Base-by-base conservation (phyloP, 2,797 vertebrate genomes). In the Halcyon badia region DNA sequence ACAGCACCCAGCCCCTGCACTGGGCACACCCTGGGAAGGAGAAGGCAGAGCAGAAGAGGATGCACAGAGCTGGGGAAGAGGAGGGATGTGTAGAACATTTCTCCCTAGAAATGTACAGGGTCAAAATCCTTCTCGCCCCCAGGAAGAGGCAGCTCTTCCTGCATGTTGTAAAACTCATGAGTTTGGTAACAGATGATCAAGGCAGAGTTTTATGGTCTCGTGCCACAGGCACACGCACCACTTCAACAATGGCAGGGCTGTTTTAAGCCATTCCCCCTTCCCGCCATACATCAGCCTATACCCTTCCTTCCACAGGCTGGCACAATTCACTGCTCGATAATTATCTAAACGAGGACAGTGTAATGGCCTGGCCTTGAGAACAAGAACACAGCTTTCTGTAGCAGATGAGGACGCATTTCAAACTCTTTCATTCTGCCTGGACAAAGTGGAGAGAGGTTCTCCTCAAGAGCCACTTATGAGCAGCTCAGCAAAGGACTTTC, bases 401-500 rank as follows among this genome's bases (percentile, higher is more conserved):
- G 48, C 60, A 62, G 58, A 19, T 18, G 31, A 62, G 17, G 48
- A 15, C 61, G 41, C 30, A 30, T 30, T 75, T 90, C 35, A 48
- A 44, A 48, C 30, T 20, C 33, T 39, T 30, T 33, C 9, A 2
- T 76, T 51, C 31, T 52, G 5, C 35, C 39, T 15, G 24, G 56
- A 54, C 5, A 2, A 61, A 65, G 25, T 1, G 3, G 14, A 69
- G 62, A 37, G 17, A 20, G 19, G 52, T 24, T 82, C 25, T 72
- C 31, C 39, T 49, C 20, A 64, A 0, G 0, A 69, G 16, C 35
- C 15, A 19, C 28, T 7, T 4, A 35, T 0, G 6, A 37, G 44
- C 42, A 81, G 56, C 42, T 62, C 2, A 1, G 52, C 64, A 46
- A 54, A 88, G 18, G 30, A 14, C 28, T 28, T 51, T 44, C 69